Percentiles rank a stretch among this genome's conserved stretches.
phyloP scores from a whole-genome alignment of 2,888 invertebrate genomes.

The Latheticus oryzae region DNA sequence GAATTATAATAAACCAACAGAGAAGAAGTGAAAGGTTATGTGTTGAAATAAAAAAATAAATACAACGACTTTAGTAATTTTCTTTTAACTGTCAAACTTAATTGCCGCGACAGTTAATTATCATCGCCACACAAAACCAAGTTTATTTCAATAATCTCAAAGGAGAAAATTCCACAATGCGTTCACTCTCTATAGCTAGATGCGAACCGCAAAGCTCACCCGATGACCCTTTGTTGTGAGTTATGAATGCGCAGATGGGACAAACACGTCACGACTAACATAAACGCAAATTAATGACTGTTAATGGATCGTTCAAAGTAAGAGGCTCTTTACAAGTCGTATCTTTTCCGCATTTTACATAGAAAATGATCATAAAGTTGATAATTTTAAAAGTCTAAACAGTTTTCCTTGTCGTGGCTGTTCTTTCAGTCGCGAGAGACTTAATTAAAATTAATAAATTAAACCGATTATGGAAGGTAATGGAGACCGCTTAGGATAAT shows the following conservation, averaged over 20 bases:
- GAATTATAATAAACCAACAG: conserved; percentile 13
- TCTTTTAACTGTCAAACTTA: conserved; percentile 11
- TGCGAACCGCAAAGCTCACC: conserved; percentile 3
- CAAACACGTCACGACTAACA: conserved; percentile 19
- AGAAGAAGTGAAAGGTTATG: conserved; percentile 31
- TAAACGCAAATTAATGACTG: conserved; percentile 16
- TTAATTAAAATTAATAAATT: too few species aligned
- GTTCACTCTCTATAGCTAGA: neutral
- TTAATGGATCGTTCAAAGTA: conserved; percentile 28
- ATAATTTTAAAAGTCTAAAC: conserved; percentile 22
- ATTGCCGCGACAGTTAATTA: conserved; percentile 7
- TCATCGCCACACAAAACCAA: too few species aligned
- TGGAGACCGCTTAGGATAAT: too few species aligned
- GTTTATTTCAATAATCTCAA: conserved; percentile 3
- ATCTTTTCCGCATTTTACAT: conserved; percentile 19
- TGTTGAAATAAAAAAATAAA: conserved; percentile 5
- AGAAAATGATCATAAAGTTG: conserved; percentile 19
- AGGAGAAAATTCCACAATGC: too few species aligned
- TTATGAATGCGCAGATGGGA: conserved; percentile 4
- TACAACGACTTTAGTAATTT: conserved; percentile 2
- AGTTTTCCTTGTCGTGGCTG: too few species aligned
- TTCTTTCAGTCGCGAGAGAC: too few species aligned
- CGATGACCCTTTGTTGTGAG: conserved; percentile 1
- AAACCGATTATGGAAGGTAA: too few species aligned
- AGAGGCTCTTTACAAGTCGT: conserved; percentile 26